Base-by-base conservation (phyloP, 2,797 vertebrate species). In the Pteronotus mesoamericanus region DNA sequence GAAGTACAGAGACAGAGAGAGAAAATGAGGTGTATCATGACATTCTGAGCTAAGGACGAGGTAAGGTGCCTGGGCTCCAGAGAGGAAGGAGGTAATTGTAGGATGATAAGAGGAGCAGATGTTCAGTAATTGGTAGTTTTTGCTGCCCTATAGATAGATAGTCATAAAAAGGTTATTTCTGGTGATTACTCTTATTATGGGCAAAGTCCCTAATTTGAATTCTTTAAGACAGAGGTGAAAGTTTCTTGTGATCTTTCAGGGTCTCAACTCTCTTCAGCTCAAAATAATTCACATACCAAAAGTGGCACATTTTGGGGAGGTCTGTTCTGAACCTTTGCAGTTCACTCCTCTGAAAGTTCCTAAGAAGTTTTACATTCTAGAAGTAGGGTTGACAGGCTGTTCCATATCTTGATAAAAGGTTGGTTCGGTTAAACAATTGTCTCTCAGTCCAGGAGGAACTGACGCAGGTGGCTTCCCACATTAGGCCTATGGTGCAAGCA, bases 291-390 rank as follows among this genome's bases (percentile, higher is more conserved):
- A 19, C 16, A 10, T 18, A 44, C 44, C 69, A 5, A 3, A 9
- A 59, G 29, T 0, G 3, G n/a, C n/a, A 9, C 18, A 9, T 37
- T 18, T 1, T 9, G n/a, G 64, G 6, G n/a, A 19, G n/a, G 3
- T 18, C 19, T 34, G 18, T 37, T 37, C 55, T 68, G 9, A 34
- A 14, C n/a, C 64, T n/a, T n/a, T n/a, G n/a, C n/a, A n/a, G n/a
- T n/a, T n/a, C n/a, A n/a, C n/a, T 0, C 64, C 15, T 18, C 2
- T 19, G 64, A 9, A 5, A 4, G 32, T 9, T 2, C 18, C 64
- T 19, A n/a, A 14, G 55, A 24, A 66, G 64, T 8, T 15, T 3
- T 34, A 34, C 64, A 3, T 19, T 18, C 64, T 21, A 18, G n/a
- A 9, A 68, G 64, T 8, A 10, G 18, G 64, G 64, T 16, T 22